These are phyloP conservation scores for Drosophila sordidapex DNA, from an alignment of 2,888 invertebrate species.

Conservation along the genomic window DNA sequence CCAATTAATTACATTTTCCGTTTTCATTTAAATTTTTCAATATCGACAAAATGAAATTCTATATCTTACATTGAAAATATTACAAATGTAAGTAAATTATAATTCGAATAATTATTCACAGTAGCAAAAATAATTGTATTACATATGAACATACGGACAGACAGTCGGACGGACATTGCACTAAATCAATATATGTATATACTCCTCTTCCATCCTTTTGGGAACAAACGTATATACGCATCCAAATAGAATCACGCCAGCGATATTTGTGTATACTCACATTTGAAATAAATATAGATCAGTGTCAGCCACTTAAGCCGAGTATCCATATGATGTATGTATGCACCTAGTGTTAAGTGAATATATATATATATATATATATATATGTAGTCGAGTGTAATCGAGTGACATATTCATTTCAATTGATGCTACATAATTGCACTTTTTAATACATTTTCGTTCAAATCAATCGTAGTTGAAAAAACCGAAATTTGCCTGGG, in stretches of 20 bases:
- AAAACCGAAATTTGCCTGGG: not conserved
- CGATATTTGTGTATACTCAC: slow-evolving; percentile 1
- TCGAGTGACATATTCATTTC: slow-evolving; percentile 8
- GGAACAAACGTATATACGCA: not conserved
- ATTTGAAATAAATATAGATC: not conserved
- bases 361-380: not conserved
- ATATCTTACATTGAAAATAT: slow-evolving; percentile 67
- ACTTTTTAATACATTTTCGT: slow-evolving; percentile 11
- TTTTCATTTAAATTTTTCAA: slow-evolving; percentile 69
- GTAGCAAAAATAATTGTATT: slow-evolving; percentile 28
- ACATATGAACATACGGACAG: slow-evolving; percentile 5
- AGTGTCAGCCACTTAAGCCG: slow-evolving; percentile 3
- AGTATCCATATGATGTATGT: slow-evolving; percentile 8
- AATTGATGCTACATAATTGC: slow-evolving; percentile 3
- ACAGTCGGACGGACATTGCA: not conserved
- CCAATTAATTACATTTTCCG: slow-evolving; percentile 39
- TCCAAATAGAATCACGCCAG: not conserved
- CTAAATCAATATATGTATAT: slow-evolving; percentile 5
- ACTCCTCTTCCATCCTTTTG: not conserved
- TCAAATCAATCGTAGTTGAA: not conserved
- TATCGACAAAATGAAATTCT: slow-evolving; percentile 59
- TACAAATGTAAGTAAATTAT: slow-evolving; percentile 79
- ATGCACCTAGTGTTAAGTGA: slow-evolving; percentile 15
- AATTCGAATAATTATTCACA: slow-evolving; percentile 42
- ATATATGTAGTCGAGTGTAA: slow-evolving; percentile 3